Percentiles rank a stretch among this genome's conserved stretches.
Conservation (phyloP, 2,888 invertebrate species). For the Athetis lepigone region DNA sequence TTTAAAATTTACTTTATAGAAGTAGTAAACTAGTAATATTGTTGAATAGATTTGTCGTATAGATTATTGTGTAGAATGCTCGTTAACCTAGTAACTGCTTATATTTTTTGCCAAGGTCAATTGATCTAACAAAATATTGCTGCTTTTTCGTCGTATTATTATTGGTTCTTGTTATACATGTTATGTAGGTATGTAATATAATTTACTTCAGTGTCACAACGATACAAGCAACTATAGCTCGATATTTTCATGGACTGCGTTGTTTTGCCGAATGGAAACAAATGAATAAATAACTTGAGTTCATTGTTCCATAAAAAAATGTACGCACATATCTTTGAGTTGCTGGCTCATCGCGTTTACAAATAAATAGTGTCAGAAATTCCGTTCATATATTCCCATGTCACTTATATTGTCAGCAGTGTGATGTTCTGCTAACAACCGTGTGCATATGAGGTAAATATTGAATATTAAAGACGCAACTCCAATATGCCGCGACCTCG, state of each 20-base stretch:
- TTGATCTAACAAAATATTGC: slow-evolving; percentile 3
- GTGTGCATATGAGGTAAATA: slow-evolving; percentile 28
- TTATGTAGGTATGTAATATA: slow-evolving; percentile 1
- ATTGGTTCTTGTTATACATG: background rate
- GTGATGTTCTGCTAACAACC: slow-evolving; percentile 38
- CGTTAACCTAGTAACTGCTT: background rate
- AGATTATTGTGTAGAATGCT: slow-evolving; percentile 27
- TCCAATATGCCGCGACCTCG: slow-evolving; percentile 31
- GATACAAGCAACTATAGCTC: slow-evolving; percentile 7
- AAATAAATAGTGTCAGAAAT: slow-evolving; percentile 24
- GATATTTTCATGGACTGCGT: slow-evolving; percentile 10
- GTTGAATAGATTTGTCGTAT: slow-evolving; percentile 40
- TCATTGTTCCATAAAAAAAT: slow-evolving; percentile 25
- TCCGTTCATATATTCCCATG: slow-evolving; percentile 24
- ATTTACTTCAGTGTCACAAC: too few relatives aligned
- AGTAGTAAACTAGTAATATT: slow-evolving; percentile 34
- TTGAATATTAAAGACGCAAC: slow-evolving; percentile 48
- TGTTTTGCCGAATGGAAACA: slow-evolving; percentile 7
- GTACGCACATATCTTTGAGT: slow-evolving; percentile 25
- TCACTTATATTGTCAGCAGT: slow-evolving; percentile 38
- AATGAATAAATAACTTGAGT: slow-evolving; percentile 36
- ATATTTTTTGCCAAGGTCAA: slow-evolving; percentile 22
- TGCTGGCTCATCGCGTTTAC: slow-evolving; percentile 24
- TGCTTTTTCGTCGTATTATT: background rate
- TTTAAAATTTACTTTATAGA: slow-evolving; percentile 50